phyloP scores from a whole-genome alignment of 92 coral and sea anemone genomes.

The Porites evermanni region DNA sequence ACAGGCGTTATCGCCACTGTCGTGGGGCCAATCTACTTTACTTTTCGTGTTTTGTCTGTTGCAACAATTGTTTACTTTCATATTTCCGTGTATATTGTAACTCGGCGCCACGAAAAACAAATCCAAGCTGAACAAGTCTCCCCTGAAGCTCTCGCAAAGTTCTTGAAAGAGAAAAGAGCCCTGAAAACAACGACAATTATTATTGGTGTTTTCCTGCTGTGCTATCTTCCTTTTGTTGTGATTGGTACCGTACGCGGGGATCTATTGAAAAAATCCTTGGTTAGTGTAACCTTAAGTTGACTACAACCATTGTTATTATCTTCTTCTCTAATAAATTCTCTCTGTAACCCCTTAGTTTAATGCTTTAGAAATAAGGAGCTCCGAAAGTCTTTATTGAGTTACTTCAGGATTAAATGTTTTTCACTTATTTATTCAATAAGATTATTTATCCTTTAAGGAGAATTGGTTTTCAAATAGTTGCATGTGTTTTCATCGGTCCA shows the following conservation, averaged over 20 bases:
- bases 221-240: background rate
- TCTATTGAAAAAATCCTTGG: background rate
- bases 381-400: background rate
- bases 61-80: background rate
- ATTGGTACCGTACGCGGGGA: background rate
- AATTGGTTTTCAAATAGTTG: no score
- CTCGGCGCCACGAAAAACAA: conserved; percentile 22
- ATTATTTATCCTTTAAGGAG: no score
- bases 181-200: background rate
- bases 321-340: background rate
- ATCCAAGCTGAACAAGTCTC: conserved; percentile 25
- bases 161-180: conserved; percentile 4
- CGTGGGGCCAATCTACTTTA: background rate
- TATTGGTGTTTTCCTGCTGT: background rate
- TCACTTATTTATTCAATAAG: no score
- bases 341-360: background rate
- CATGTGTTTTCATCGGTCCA: no score
- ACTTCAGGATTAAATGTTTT: background rate
- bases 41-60: background rate
- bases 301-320: background rate
- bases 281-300: background rate
- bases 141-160: background rate
- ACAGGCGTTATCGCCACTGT: background rate
- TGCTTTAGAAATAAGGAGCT: background rate
- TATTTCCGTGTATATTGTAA: background rate